Conservation (phyloP, 2,888 invertebrate species). For the Tipula vernalis region DNA sequence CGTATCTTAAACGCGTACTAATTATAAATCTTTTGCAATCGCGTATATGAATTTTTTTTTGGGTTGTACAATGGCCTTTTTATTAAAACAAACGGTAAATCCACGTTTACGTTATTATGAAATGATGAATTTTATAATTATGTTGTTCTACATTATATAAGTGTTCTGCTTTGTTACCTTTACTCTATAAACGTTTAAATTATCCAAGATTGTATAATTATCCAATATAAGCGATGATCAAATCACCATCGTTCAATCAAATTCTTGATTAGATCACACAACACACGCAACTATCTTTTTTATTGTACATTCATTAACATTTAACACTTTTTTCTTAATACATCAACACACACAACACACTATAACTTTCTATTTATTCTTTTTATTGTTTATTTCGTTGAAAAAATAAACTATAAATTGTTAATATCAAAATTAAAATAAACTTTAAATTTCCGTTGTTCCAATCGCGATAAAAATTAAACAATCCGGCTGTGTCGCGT, state of each 20-base stretch:
- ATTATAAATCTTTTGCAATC: not conserved
- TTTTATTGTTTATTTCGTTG: not conserved
- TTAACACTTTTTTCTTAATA: not conserved
- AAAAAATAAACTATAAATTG: not conserved
- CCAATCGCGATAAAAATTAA: not conserved
- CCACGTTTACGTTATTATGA: not conserved
- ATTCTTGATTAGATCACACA: not conserved
- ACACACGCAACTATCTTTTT: not conserved
- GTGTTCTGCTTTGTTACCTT: not conserved
- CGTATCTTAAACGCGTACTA: not conserved
- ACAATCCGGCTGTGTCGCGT: not conserved
- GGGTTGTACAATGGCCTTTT: not conserved
- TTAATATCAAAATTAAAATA: not conserved
- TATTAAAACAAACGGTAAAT: not conserved
- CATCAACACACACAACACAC: not conserved
- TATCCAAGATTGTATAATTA: not conserved
- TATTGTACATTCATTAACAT: not conserved
- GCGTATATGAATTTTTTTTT: not conserved
- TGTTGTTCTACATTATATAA: not conserved
- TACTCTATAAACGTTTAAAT: not conserved
- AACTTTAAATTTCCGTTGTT: not conserved
- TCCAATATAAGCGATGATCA: not conserved
- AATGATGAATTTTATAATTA: not conserved
- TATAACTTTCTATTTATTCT: not conserved
- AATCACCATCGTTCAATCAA: not conserved